phyloP scores from a whole-genome alignment of 2,113 vertebrate genomes.

The Acinonyx jubatus region DNA sequence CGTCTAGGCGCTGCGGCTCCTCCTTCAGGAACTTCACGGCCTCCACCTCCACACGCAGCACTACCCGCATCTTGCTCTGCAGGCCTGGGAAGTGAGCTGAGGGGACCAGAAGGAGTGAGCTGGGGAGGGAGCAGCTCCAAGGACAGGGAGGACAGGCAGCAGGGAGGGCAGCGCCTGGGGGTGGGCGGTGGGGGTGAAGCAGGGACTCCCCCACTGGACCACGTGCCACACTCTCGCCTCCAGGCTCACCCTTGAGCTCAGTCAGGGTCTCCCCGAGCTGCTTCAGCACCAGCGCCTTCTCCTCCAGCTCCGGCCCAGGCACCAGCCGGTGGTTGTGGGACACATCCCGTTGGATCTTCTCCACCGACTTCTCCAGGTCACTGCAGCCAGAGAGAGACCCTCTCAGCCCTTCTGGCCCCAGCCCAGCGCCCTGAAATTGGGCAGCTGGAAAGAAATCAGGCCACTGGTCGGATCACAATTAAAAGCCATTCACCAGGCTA shows the following conservation, averaged over 20 bases:
- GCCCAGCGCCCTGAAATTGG: constrained; percentile 55
- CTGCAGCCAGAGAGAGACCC: constrained; percentile 84
- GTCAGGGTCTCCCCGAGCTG: constrained; percentile 97
- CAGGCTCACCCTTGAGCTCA: constrained; percentile 93
- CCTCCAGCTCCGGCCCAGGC: constrained; percentile 95
- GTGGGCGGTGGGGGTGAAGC: fast-evolving
- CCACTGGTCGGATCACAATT: constrained; percentile 10
- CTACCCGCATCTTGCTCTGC: constrained; percentile 99
- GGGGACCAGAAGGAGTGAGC: background rate
- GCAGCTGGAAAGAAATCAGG: constrained; percentile 55
- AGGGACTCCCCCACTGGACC: background rate
- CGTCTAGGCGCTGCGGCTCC: constrained; percentile 96
- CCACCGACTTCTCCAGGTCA: constrained; percentile 97
- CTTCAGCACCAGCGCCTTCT: constrained; percentile 93
- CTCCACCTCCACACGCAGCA: constrained; percentile 97
- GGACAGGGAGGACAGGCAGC: background rate
- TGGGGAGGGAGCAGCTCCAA: background rate
- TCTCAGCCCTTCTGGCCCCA: constrained; percentile 67
- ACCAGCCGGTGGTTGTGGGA: constrained; percentile 94
- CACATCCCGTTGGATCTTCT: constrained; percentile 95
- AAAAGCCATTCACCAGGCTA: constrained; percentile 1
- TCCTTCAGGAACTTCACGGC: constrained; percentile 99
- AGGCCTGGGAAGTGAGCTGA: constrained; percentile 97
- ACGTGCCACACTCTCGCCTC: fast-evolving
- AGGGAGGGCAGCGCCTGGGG: background rate